phyloP scores from a whole-genome alignment of 2,113 vertebrate species.

The Actinemys pallida region DNA sequence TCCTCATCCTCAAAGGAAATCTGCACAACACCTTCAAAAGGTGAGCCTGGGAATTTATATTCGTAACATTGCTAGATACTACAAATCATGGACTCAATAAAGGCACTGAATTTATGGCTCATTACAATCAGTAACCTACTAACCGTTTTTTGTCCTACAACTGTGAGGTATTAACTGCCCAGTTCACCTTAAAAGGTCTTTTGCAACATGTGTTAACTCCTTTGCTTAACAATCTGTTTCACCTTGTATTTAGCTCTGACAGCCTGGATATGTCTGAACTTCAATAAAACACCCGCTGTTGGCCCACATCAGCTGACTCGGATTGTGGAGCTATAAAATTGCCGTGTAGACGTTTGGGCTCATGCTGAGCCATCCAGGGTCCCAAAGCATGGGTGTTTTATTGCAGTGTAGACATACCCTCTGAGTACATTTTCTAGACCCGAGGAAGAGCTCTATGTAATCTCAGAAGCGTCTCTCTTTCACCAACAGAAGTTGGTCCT shows the following conservation, averaged over 20 bases:
- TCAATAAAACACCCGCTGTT: neutral
- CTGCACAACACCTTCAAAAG: neutral
- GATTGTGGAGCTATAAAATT: neutral
- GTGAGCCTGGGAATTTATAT: neutral
- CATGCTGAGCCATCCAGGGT: neutral
- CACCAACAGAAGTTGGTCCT: neutral
- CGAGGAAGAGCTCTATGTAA: neutral
- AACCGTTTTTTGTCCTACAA: neutral
- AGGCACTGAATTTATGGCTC: neutral
- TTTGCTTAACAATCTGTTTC: no score
- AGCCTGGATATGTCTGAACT: neutral
- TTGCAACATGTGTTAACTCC: no score
- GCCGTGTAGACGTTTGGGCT: neutral
- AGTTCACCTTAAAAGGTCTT: neutral
- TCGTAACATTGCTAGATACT: neutral
- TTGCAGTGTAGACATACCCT: neutral
- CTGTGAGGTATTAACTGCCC: neutral
- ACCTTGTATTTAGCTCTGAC: no score
- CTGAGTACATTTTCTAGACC: neutral
- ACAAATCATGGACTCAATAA: neutral
- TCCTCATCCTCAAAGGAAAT: neutral
- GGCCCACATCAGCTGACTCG: neutral
- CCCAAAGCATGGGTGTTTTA: neutral
- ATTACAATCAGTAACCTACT: neutral
- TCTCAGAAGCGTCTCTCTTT: neutral